These are phyloP conservation scores for Pocillopora verrucosa DNA, from an alignment of 64 coral and sea anemone genomes.

Conservation along the genomic window DNA sequence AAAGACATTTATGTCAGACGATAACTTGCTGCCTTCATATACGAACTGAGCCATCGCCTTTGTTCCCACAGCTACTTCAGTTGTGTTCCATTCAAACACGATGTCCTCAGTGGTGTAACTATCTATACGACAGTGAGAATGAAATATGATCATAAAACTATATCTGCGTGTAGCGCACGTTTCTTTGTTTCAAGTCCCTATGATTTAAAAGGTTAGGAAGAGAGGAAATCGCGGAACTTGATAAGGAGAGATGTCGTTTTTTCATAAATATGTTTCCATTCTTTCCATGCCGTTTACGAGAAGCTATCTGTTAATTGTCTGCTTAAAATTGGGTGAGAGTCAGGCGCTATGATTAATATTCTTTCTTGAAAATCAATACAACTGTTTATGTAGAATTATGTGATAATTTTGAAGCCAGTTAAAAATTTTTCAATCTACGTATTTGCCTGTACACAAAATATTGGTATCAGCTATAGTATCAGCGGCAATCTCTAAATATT, in stretches of 20 bases:
- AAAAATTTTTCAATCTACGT: not conserved
- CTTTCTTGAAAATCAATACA: no score
- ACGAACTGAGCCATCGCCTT: slow-evolving; percentile 72
- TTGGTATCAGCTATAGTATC: not conserved
- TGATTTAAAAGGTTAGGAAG: not conserved
- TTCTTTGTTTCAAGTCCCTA: no score
- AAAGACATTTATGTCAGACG: not conserved
- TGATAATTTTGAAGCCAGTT: not conserved
- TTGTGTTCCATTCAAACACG: slow-evolving; percentile 44
- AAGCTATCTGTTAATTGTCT: no score
- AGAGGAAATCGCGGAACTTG: no score
- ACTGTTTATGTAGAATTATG: no score
- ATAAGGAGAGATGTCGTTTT: no score
- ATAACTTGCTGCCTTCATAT: slow-evolving; percentile 1
- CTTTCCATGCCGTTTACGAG: no score
- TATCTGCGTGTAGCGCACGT: no score
- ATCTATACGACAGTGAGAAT: slow-evolving; percentile 13
- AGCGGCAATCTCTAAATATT: not conserved
- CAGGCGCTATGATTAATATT: no score
- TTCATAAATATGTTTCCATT: no score
- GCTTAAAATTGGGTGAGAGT: no score
- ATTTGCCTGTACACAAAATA: not conserved
- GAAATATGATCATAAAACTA: not conserved
- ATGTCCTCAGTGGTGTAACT: slow-evolving; percentile 64
- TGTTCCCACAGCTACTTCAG: slow-evolving; percentile 21